Percentiles rank a stretch among this genome's conserved stretches.
Conservation (phyloP, 53 echinoderm and acorn worm genomes). For the Patiria pectinifera region DNA sequence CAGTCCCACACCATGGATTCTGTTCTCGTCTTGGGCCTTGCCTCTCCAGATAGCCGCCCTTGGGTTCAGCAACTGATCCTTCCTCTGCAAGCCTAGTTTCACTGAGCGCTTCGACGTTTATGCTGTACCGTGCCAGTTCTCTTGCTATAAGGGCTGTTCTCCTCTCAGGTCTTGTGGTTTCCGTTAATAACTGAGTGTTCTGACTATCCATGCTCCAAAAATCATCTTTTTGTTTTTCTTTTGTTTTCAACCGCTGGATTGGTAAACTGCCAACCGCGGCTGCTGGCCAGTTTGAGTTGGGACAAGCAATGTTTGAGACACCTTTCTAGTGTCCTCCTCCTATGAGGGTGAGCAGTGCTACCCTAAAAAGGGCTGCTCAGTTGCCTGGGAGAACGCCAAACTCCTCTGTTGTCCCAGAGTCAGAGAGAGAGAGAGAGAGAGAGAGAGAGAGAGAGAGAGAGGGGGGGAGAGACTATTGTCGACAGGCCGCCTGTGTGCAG, state of each 20-base stretch:
- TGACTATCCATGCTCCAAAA: too few species aligned
- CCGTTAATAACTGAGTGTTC: too few species aligned
- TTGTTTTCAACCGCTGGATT: not conserved
- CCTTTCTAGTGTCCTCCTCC: not conserved
- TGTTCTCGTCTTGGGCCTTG: not conserved
- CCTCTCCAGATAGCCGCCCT: slow-evolving; percentile 31
- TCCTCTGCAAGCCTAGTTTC: too few species aligned
- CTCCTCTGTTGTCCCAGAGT: not conserved
- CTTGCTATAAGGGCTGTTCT: too few species aligned
- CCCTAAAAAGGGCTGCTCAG: slow-evolving; percentile 12
- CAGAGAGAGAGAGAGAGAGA: not conserved
- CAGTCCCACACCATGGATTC: not conserved
- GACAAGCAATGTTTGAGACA: slow-evolving; percentile 19
- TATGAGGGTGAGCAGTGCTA: slow-evolving; percentile 31
- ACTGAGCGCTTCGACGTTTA: too few species aligned
- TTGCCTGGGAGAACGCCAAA: not conserved
- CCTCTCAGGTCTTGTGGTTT: too few species aligned
- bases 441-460: too few species aligned
- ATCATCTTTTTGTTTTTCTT: not conserved
- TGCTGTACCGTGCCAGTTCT: too few species aligned
- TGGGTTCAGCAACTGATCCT: not conserved
- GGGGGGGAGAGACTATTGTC: not conserved
- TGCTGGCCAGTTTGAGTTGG: not conserved
- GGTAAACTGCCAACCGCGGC: not conserved
- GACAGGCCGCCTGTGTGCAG: slow-evolving; percentile 13